Conservation (phyloP, 2,888 invertebrate species). For the Blastobasis lacticolella region DNA sequence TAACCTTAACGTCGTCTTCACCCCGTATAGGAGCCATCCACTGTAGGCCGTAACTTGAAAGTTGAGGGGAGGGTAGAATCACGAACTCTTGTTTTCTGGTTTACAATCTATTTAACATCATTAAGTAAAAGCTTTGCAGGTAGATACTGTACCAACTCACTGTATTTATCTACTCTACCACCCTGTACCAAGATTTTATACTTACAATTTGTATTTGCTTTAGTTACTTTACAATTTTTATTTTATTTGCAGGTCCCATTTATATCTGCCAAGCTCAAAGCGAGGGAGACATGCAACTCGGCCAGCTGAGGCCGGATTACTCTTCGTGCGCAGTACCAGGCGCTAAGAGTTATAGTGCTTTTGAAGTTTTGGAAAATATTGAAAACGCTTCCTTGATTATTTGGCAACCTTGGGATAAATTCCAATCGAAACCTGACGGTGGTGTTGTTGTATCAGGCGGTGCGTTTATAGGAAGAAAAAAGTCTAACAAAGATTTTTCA, state of each 20-base stretch:
- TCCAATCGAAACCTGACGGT: constrained; percentile 77
- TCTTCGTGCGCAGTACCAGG: constrained; percentile 78
- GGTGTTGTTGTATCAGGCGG: constrained; percentile 75
- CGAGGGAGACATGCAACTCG: constrained; percentile 83
- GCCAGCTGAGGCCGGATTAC: constrained; percentile 76
- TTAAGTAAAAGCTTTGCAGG: no score
- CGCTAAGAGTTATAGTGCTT: constrained; percentile 72
- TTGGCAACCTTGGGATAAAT: constrained; percentile 86
- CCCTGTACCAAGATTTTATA: no score
- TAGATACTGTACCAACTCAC: no score
- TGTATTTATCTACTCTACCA: no score
- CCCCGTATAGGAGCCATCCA: no score
- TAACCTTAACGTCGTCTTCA: no score
- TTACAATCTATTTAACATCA: no score
- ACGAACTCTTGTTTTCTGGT: no score
- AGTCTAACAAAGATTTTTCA: constrained; percentile 48
- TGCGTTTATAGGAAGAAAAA: constrained; percentile 53
- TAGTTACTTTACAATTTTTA: not conserved
- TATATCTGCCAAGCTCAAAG: constrained; percentile 84
- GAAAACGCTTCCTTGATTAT: constrained; percentile 83
- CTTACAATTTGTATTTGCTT: not conserved
- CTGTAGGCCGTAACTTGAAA: no score
- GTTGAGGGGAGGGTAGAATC: no score
- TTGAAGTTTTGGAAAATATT: constrained; percentile 84
- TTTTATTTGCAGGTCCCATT: constrained; percentile 57